These are phyloP conservation scores for Tursiops truncatus DNA, from an alignment of 2,113 vertebrate species.

Conservation along the genomic window DNA sequence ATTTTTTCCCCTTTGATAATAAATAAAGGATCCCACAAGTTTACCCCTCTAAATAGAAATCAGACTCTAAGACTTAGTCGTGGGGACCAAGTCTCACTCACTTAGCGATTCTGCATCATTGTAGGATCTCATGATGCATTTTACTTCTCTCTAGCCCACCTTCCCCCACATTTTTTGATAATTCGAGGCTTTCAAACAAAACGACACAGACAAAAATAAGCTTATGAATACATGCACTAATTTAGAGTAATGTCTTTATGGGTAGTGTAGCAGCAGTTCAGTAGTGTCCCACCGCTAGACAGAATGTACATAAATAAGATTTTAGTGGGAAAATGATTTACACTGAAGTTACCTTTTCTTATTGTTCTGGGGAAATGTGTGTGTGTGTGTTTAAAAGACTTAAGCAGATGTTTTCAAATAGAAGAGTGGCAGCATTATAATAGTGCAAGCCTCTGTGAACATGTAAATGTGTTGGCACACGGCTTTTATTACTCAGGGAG, in stretches of 20 bases:
- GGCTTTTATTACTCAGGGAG: constrained; percentile 52
- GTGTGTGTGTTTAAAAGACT: background rate
- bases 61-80: accelerated
- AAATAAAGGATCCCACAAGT: background rate
- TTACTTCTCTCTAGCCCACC: background rate
- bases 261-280: background rate
- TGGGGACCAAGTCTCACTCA: too few species aligned
- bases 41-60: background rate
- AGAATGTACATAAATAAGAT: background rate
- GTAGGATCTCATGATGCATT: accelerated
- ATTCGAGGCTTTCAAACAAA: background rate
- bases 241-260: background rate
- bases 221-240: background rate
- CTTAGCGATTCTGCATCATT: too few species aligned
- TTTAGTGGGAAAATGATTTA: background rate
- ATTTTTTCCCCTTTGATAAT: background rate
- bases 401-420: constrained; percentile 6
- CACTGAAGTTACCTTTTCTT: background rate
- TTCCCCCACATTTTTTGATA: background rate
- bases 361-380: background rate
- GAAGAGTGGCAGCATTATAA: background rate
- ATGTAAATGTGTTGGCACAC: constrained; percentile 20
- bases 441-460: background rate
- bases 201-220: background rate
- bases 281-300: background rate